A percentile compares a stretch with the other conserved stretches of the same genome.
These are phyloP conservation scores for Microchrysa polita DNA, from an alignment of 2,888 invertebrate genomes.

Conservation along the genomic window DNA sequence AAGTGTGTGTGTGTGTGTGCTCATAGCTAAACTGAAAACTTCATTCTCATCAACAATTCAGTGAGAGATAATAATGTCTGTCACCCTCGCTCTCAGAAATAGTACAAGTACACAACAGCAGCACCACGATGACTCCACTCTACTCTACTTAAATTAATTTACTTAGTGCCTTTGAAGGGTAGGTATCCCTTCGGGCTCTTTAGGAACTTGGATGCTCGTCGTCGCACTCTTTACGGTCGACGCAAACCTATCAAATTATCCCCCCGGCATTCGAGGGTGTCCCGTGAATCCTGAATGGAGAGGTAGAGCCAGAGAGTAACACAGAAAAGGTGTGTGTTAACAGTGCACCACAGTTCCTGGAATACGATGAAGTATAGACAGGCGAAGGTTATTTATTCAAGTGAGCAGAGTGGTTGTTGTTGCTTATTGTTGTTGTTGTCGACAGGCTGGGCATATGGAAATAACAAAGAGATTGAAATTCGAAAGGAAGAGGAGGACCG, in stretches of 20 bases:
- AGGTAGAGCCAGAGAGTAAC: not conserved
- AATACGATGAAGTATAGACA: not conserved
- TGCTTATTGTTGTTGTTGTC: conserved; percentile 19
- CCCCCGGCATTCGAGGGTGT: not conserved
- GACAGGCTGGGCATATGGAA: conserved; percentile 50
- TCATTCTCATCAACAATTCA: conserved; percentile 25
- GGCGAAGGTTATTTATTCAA: conserved; percentile 3
- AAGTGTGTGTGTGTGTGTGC: not conserved
- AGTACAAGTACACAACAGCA: too few species aligned
- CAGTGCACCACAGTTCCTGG: not conserved
- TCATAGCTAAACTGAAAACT: conserved; percentile 26
- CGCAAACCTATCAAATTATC: conserved; percentile 6
- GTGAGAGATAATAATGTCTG: conserved; percentile 19
- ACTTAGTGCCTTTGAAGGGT: conserved; percentile 45
- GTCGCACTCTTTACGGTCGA: not conserved
- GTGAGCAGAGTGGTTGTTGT: conserved; percentile 22
- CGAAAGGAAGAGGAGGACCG: not conserved
- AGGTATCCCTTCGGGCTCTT: not conserved
- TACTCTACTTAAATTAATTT: conserved; percentile 50
- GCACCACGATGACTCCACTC: conserved; percentile 33
- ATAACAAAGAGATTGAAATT: conserved; percentile 51
- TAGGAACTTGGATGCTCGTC: conserved; percentile 5
- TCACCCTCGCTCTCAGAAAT: conserved; percentile 19
- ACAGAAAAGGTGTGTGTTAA: not conserved
- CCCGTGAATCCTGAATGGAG: not conserved